These are phyloP conservation scores for Ammodytes marinus DNA, from an alignment of 2,113 vertebrate species.

Conservation along the genomic window DNA sequence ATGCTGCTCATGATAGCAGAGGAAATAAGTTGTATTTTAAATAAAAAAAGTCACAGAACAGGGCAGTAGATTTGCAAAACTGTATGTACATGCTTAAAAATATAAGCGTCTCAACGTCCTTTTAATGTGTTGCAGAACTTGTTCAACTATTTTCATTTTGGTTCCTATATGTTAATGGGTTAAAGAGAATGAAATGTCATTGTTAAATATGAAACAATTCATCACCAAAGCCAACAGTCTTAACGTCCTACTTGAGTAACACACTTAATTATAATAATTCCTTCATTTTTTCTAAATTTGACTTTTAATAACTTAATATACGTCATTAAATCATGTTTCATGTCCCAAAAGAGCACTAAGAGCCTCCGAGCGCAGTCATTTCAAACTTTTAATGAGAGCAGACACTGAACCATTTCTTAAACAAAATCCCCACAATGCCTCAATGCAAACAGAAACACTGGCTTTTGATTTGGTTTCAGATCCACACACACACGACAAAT, in stretches of 20 bases:
- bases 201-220: neutral
- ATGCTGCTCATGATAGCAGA: neutral
- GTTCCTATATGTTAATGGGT: neutral
- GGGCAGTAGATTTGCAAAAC: neutral
- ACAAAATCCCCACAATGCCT: neutral
- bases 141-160: neutral
- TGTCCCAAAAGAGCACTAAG: slow-evolving; percentile 14
- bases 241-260: neutral
- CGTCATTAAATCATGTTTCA: neutral
- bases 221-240: neutral
- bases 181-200: neutral
- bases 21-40: neutral
- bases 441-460: neutral
- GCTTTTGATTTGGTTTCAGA: neutral
- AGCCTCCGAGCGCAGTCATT: neutral
- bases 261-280: neutral
- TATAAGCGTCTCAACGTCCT: neutral
- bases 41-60: neutral
- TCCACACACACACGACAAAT: neutral
- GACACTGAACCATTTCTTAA: neutral
- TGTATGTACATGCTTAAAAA: neutral
- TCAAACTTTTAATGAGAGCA: slow-evolving; percentile 4
- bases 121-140: neutral
- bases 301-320: neutral
- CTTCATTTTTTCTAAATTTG: neutral